Conservation (phyloP, 2,888 invertebrate species). For the Pheosia tremula region DNA sequence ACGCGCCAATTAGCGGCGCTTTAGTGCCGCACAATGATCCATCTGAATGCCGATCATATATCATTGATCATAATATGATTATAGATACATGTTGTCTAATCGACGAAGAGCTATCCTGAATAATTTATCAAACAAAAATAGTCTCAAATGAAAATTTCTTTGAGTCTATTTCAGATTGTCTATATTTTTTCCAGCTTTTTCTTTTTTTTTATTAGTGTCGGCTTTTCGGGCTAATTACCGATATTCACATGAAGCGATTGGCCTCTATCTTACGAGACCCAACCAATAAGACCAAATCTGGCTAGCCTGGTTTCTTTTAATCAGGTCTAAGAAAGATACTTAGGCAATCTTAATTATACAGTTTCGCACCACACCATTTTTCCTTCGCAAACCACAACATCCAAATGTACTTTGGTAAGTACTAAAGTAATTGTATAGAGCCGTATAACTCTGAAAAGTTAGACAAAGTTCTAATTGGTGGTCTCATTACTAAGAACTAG, state of each 20-base stretch:
- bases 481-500: conserved; percentile 29
- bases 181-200: too few species aligned
- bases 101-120: neutral
- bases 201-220: too few species aligned
- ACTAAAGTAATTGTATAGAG: conserved; percentile 32
- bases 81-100: too few species aligned
- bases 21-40: conserved; percentile 34
- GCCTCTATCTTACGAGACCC: too few species aligned
- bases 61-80: conserved; percentile 8
- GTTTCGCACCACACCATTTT: neutral
- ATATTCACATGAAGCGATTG: too few species aligned
- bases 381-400: neutral
- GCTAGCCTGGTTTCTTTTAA: too few species aligned
- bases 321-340: too few species aligned
- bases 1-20: conserved; percentile 41
- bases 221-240: too few species aligned
- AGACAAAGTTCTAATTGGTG: conserved; percentile 46
- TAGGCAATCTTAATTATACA: neutral
- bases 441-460: conserved; percentile 33
- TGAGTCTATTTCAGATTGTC: too few species aligned
- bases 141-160: too few species aligned
- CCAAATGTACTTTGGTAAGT: conserved; percentile 14
- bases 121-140: neutral
- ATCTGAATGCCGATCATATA: conserved; percentile 25
- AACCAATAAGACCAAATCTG: too few species aligned